These are phyloP conservation scores for Leptoclinus maculatus DNA, from an alignment of 2,797 vertebrate genomes.

Conservation along the genomic window DNA sequence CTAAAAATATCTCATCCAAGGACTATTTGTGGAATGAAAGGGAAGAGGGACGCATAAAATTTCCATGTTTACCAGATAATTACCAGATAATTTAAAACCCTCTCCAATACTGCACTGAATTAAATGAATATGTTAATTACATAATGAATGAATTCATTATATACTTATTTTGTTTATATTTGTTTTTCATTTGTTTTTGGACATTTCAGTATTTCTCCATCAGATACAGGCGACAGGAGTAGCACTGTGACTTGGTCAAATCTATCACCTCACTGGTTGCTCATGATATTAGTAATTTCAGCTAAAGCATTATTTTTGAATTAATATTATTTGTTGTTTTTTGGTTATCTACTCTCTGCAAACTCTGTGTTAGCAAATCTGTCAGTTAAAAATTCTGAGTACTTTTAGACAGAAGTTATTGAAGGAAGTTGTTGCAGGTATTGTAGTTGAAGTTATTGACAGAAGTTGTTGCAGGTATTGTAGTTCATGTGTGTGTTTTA, in stretches of 20 bases:
- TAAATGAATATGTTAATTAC: background rate
- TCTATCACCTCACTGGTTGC: background rate
- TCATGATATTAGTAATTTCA: background rate
- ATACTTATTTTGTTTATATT: background rate
- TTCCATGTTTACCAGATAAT: conserved; percentile 55
- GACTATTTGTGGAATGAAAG: conserved; percentile 69
- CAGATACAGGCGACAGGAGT: background rate
- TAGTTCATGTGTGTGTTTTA: background rate
- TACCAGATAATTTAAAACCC: conserved; percentile 44
- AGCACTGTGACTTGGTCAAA: background rate
- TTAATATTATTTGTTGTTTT: background rate
- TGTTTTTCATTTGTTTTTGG: background rate
- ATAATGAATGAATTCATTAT: background rate
- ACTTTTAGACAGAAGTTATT: background rate
- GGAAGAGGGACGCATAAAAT: conserved; percentile 52
- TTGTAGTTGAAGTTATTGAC: too few relatives aligned
- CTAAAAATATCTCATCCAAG: conserved; percentile 70
- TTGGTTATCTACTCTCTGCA: background rate
- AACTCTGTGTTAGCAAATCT: background rate
- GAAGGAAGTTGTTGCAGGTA: background rate
- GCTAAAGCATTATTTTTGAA: background rate
- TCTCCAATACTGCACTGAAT: conserved; percentile 5
- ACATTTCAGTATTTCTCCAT: background rate
- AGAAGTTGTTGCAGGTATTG: background rate
- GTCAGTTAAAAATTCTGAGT: background rate